Conservation (phyloP, 2,113 vertebrate species). For the Campylomormyrus numenius region DNA sequence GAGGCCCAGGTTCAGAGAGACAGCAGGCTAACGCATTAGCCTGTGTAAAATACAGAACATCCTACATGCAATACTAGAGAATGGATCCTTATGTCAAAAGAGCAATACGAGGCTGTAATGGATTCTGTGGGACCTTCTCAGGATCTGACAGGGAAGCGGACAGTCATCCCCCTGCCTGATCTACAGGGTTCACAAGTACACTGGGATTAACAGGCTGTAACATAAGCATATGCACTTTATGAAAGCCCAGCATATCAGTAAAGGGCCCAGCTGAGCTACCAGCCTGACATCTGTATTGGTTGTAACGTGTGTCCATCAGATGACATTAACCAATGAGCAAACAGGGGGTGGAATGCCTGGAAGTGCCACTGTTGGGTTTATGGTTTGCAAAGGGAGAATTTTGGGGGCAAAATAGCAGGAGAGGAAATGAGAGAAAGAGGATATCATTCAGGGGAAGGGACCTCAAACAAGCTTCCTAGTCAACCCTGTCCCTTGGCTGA, state of each 20-base stretch:
- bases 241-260: background rate
- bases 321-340: background rate
- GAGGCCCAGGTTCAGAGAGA: background rate
- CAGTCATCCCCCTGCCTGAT: background rate
- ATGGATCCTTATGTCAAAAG: background rate
- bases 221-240: background rate
- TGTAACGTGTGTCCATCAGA: background rate
- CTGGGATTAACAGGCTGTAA: background rate
- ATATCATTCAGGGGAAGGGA: background rate
- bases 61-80: background rate
- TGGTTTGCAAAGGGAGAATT: background rate
- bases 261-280: background rate
- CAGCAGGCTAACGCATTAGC: background rate
- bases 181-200: background rate
- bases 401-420: background rate
- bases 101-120: background rate
- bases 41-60: background rate
- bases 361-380: background rate
- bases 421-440: background rate
- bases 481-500: background rate
- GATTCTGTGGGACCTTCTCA: background rate
- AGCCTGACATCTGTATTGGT: background rate
- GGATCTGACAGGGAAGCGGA: background rate
- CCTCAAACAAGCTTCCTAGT: background rate
- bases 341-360: background rate